Evolutionary conservation across 2,888 invertebrate genomes (phyloP).

Genomic region (Chorisops tibialis): DNA sequence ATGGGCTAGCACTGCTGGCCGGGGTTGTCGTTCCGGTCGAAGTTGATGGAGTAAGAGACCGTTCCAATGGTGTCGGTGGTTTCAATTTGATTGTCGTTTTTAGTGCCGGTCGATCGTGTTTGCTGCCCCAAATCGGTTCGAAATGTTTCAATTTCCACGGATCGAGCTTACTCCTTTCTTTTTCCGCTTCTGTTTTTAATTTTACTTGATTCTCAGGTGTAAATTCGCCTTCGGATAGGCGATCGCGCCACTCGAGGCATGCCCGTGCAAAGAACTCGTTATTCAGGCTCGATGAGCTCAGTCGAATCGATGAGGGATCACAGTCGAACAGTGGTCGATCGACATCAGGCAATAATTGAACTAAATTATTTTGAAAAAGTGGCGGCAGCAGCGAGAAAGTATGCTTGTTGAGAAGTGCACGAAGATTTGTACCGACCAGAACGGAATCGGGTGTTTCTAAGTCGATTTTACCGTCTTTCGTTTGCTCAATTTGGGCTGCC

Average conservation of each 20-base stretch:
- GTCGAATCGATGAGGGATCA: conserved; percentile 54
- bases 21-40: neutral
- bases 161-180: conserved; percentile 88
- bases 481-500: conserved; percentile 89
- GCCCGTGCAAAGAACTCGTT: conserved; percentile 98
- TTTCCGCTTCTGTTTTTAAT: conserved; percentile 88
- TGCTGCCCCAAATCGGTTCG: conserved; percentile 94
- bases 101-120: conserved; percentile 43
- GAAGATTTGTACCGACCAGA: conserved; percentile 85
- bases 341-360: conserved; percentile 86
- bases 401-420: conserved; percentile 84
- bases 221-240: conserved; percentile 90
- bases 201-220: conserved; percentile 93
- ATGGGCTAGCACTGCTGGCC: neutral
- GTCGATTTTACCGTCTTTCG: conserved; percentile 91
- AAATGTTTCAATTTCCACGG: conserved; percentile 97
- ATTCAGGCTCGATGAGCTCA: conserved; percentile 81
- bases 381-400: conserved; percentile 85
- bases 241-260: conserved; percentile 90
- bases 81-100: conserved; percentile 9
- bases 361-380: conserved; percentile 87
- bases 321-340: conserved; percentile 61
- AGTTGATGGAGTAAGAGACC: neutral
- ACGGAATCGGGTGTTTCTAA: conserved; percentile 95
- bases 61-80: neutral